Evolutionary conservation across 2,797 vertebrate genomes (phyloP).

Genomic region (Halcyon badia): DNA sequence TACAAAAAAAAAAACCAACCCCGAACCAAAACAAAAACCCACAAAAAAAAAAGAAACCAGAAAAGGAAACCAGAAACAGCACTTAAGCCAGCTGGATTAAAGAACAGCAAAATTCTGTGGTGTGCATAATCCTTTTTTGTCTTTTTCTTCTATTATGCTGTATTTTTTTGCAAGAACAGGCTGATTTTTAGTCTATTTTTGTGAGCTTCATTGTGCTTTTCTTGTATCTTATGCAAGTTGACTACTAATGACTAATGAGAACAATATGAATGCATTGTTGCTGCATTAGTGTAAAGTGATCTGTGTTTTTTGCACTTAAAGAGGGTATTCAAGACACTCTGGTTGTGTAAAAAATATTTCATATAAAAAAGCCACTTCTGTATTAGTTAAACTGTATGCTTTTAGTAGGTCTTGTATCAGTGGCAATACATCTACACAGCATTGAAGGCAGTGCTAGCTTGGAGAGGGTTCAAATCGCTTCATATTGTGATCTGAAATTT

Average conservation of each 20-base stretch:
- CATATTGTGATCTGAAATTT: constrained; percentile 99
- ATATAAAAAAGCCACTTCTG: constrained; percentile 86
- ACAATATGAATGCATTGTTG: constrained; percentile 94
- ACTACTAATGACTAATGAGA: constrained; percentile 92
- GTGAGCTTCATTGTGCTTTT: constrained; percentile 84
- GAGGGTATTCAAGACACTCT: constrained; percentile 82
- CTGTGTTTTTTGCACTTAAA: constrained; percentile 90
- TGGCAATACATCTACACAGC: constrained; percentile 85
- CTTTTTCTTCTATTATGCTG: constrained; percentile 71
- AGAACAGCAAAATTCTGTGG: constrained; percentile 79
- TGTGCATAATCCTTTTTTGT: constrained; percentile 83
- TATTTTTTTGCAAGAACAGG: constrained; percentile 79
- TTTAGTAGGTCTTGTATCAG: constrained; percentile 88
- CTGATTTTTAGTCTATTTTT: constrained; percentile 82
- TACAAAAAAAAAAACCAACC: constrained; percentile 5
- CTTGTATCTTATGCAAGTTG: constrained; percentile 88
- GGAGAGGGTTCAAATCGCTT: constrained; percentile 90
- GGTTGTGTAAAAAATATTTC: constrained; percentile 83
- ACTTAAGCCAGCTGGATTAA: constrained; percentile 66
- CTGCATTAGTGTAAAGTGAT: constrained; percentile 92
- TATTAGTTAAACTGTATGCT: constrained; percentile 89
- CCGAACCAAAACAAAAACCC: constrained; percentile 20
- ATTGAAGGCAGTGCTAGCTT: constrained; percentile 86
- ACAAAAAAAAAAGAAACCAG: not conserved
- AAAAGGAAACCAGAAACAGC: constrained; percentile 64